Conservation (phyloP, 2,797 vertebrate species). For the Ara ararauna region DNA sequence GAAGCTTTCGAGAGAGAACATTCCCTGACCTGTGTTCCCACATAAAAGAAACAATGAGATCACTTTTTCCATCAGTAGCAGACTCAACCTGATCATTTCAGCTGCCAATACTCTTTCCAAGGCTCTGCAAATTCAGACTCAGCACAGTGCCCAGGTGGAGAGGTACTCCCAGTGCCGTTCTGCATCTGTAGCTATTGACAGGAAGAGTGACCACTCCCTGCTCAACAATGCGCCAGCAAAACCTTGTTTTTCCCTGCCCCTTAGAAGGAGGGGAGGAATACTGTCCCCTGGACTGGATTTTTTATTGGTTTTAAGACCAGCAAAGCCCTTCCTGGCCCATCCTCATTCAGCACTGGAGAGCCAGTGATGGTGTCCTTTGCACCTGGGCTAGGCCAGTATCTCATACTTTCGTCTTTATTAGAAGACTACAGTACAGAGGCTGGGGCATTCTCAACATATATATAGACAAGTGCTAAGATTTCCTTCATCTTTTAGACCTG, state of each 20-base stretch:
- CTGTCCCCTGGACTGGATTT: background rate
- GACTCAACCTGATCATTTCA: background rate
- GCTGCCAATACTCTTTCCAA: background rate
- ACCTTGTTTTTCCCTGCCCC: background rate
- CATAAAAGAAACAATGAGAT: background rate
- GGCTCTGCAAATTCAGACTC: background rate
- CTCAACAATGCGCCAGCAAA: background rate
- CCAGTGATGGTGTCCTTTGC: background rate
- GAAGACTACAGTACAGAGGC: accelerated
- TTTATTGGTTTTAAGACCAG: background rate
- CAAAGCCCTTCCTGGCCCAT: background rate
- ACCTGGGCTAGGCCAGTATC: background rate
- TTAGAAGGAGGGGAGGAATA: background rate
- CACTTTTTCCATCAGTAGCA: background rate
- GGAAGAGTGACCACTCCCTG: background rate
- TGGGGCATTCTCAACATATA: background rate
- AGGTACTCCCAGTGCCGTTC: background rate
- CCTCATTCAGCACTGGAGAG: background rate
- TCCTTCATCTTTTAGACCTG: background rate
- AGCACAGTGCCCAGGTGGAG: background rate
- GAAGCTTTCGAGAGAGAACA: background rate
- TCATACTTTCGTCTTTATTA: background rate
- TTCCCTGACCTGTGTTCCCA: background rate
- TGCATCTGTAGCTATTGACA: background rate
- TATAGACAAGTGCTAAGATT: background rate